Evolutionary conservation across 2,888 invertebrate species (phyloP).

Genomic region (Darwinula stevensoni): DNA sequence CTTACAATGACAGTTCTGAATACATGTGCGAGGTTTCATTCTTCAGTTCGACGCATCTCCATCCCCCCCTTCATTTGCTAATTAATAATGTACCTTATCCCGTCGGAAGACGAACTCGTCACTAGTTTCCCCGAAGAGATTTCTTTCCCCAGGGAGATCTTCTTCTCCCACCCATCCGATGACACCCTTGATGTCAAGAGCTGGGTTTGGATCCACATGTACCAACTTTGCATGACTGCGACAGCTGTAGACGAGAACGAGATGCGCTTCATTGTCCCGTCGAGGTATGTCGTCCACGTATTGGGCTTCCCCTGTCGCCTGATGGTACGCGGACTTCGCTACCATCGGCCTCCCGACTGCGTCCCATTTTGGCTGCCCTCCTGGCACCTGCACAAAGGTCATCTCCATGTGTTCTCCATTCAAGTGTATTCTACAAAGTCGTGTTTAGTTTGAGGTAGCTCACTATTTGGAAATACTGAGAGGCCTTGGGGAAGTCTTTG

Average conservation of each 20-base stretch:
- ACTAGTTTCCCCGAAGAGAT: conserved; percentile 8
- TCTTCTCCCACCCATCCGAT: conserved; percentile 15
- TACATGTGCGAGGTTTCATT: too few species aligned
- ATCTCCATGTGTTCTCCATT: too few species aligned
- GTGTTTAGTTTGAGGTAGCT: too few species aligned
- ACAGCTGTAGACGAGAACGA: conserved; percentile 16
- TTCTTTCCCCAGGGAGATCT: conserved; percentile 16
- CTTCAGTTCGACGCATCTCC: too few species aligned
- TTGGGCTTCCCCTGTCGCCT: conserved; percentile 32
- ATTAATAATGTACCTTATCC: too few species aligned
- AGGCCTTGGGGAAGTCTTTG: not conserved
- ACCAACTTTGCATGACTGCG: conserved; percentile 16
- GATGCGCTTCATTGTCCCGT: conserved; percentile 14
- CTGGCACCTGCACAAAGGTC: conserved; percentile 21
- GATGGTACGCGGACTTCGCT: conserved; percentile 42
- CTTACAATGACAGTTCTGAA: too few species aligned
- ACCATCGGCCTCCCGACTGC: conserved; percentile 1
- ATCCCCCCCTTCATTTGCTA: too few species aligned
- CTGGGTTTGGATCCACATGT: conserved; percentile 15
- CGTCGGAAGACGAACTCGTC: conserved; percentile 13
- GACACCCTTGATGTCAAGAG: conserved; percentile 17
- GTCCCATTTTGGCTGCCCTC: conserved; percentile 19
- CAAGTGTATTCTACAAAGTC: too few species aligned
- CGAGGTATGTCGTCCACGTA: conserved; percentile 18
- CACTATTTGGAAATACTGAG: conserved; percentile 25